Base-by-base conservation (phyloP, 2,888 invertebrate species). In the Cheilosia vernalis region DNA sequence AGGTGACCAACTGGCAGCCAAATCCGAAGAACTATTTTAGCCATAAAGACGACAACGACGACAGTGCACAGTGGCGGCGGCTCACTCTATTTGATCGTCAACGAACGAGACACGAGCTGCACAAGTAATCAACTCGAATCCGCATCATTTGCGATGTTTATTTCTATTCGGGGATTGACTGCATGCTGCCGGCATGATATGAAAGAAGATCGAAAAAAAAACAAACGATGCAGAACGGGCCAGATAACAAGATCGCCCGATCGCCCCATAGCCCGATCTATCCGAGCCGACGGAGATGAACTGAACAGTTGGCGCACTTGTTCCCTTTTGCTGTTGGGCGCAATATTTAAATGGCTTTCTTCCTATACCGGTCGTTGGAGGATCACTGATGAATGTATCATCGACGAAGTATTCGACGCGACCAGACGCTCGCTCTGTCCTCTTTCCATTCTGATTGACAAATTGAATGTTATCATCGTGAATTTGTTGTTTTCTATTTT, bases 1-100 rank as follows among this genome's bases (percentile, higher is more conserved):
- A 37, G 53, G 55, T 67, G 72, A 83, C 66, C 72, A 83, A 78
- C 72, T 72, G 78, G 49, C 78, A 78, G 72, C 55, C 70, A 77
- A 77, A 66, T 72, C 6, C 40, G 15, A 37, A 27, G 51, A 77
- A 70, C 37, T 63, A 58, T 61, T 74, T 76, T 44, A 67, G 61
- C 61, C 33, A 58, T 55, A 51, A 61, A 74, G 73, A 80, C 67
- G 60, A 67, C 76, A 53, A 67, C 27, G 73, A 80, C 67, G 60
- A 67, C 76, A 53, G 27, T 6, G 27, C 27, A 67, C 76, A 56
- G 42, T 77, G 82, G 60, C 66, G 82, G 60, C 66, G 78, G 78
- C 63, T 66, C 17, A 9, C 30, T 49, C 51, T 17, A 30, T 56
- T 83, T 83, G 61, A 56, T 78, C 55, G 3, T 60, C 40, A 67